phyloP scores from a whole-genome alignment of 2,113 vertebrate species.

The Meleagris gallopavo region DNA sequence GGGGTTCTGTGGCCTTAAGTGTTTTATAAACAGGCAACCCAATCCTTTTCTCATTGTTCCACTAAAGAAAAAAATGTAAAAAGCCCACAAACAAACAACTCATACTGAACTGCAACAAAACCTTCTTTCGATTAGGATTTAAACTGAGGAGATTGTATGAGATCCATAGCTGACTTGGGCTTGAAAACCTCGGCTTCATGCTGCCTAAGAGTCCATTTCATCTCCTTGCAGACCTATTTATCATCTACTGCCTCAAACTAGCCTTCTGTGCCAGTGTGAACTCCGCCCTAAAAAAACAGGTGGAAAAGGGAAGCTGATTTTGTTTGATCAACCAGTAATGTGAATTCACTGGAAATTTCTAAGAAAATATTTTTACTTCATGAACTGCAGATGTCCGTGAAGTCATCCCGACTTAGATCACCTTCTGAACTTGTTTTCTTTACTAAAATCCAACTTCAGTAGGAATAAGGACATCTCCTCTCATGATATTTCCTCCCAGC shows the following conservation, averaged over 20 bases:
- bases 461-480: neutral
- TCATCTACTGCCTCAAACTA: neutral
- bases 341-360: neutral
- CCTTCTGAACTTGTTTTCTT: neutral
- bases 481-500: neutral
- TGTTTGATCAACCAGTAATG: neutral
- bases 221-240: neutral
- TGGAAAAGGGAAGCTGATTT: neutral
- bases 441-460: fast-evolving
- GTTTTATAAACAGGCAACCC: neutral
- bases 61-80: neutral
- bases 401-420: neutral
- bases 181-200: neutral
- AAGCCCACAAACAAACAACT: neutral
- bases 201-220: fast-evolving
- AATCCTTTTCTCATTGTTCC: neutral
- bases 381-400: neutral
- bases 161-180: neutral
- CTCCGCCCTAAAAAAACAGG: neutral
- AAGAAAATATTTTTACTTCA: neutral
- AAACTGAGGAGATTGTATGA: neutral
- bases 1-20: neutral
- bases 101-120: neutral
- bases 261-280: neutral
- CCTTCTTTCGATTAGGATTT: neutral